Conservation (phyloP, 2,888 invertebrate genomes). For the Dasypogon diadema region DNA sequence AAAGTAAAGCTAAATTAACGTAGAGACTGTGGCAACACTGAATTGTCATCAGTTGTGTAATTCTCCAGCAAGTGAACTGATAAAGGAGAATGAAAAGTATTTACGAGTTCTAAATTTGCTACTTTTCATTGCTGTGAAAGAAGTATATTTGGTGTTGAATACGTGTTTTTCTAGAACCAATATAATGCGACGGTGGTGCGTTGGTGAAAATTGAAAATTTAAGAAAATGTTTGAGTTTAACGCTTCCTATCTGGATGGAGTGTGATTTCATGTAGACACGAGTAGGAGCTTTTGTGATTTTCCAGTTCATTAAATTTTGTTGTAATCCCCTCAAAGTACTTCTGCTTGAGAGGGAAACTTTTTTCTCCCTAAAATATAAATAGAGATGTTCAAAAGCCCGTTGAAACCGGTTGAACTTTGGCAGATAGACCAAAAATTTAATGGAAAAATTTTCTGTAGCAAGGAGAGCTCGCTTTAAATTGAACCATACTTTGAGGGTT, state of each 20-base stretch:
- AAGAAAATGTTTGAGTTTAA: constrained; percentile 1
- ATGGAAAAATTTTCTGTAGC: not conserved
- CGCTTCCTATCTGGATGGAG: constrained; percentile 11
- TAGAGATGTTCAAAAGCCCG: constrained; percentile 26
- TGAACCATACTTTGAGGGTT: not conserved
- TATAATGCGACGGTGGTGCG: not conserved
- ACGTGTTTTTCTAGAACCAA: no score
- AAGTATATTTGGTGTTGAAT: no score
- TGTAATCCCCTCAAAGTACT: constrained; percentile 45
- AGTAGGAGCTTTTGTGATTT: constrained; percentile 51
- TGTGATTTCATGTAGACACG: constrained; percentile 16
- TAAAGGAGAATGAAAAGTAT: no score
- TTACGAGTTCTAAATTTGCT: no score
- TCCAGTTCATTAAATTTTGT: constrained; percentile 54
- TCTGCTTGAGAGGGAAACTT: not conserved
- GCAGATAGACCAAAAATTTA: not conserved
- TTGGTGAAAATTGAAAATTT: constrained; percentile 14
- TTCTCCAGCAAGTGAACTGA: no score
- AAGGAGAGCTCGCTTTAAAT: not conserved
- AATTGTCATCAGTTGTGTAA: no score
- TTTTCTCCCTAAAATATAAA: constrained; percentile 6
- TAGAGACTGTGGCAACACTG: no score
- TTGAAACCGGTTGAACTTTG: not conserved
- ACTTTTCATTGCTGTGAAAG: no score
- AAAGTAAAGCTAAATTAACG: not conserved